Base-by-base conservation (phyloP, 2,113 vertebrate genomes). In the Bombycilla garrulus region DNA sequence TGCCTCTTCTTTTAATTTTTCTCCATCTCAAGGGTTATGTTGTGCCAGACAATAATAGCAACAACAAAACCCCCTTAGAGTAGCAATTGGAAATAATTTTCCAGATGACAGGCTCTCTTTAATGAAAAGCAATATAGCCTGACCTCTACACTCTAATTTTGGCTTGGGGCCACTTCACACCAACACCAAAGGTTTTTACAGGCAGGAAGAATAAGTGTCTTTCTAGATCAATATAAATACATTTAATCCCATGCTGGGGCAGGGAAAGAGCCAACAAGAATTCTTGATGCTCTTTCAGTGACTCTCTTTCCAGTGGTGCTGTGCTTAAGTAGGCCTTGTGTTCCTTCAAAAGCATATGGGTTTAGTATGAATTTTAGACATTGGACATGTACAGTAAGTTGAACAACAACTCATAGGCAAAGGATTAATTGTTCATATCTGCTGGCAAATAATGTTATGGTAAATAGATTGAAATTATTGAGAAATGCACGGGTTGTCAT, bases 71-170 rank as follows among this genome's bases (percentile, higher is more conserved):
- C 0, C 5, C 8, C 31, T 64, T 76, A 26, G 24, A 77, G 24
- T 16, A 65, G 67, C 73, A 86, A 44, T 7, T 69, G 40, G 80
- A 77, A 95, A 90, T 89, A 62, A 84, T 91, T 83, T 93, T 95
- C 83, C 62, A 53, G 44, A 20, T 86, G 65, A 25, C n/a, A 57
- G 47, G 20, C 13, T 92, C 20, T 76, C 54, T 76, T 72, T 65
- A 86, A 72, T 86, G 76, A 82, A 86, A 92, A 95, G 57, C 57
- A 80, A 76, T 70, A n/a, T 17, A 80, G 28, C 61, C 51, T 88
- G 79, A 86, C 82, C 53, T 65, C 71, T 82, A 83, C 58, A 83
- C 31, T 56, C 62, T 77, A 48, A 77, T 80, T 92, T 80, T 77
- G 76, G 54, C 48, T 76, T 79, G 45, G 13, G n/a, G 54, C 31